These are phyloP conservation scores for Sarcoramphus papa DNA, from an alignment of 2,797 vertebrate species.

Conservation along the genomic window DNA sequence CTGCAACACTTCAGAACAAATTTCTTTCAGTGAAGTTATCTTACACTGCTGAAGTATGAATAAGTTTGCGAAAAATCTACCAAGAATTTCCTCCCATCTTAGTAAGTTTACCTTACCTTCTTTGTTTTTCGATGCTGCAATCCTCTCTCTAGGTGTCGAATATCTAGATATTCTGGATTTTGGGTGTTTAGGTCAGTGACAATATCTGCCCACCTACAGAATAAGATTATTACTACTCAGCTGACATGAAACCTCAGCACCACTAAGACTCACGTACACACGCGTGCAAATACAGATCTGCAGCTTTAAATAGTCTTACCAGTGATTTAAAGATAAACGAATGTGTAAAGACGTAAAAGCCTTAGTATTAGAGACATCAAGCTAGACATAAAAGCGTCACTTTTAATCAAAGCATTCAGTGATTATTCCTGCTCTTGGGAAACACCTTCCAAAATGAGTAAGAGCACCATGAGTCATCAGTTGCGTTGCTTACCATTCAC, in stretches of 20 bases:
- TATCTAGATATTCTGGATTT: conserved; percentile 97
- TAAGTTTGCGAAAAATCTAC: background rate
- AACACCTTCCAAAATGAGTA: background rate
- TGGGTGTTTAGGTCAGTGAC: conserved; percentile 97
- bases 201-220: conserved; percentile 90
- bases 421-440: background rate
- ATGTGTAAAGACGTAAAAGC: background rate
- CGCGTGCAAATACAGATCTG: background rate
- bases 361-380: background rate
- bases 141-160: conserved; percentile 93
- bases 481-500: background rate
- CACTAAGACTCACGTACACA: rapidly evolving
- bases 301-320: background rate
- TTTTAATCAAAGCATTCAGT: background rate
- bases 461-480: background rate
- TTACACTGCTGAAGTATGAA: background rate
- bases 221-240: background rate
- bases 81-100: background rate
- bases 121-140: conserved; percentile 95
- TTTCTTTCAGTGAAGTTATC: background rate
- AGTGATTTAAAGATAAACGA: background rate
- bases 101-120: conserved; percentile 76
- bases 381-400: background rate
- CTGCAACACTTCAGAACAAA: background rate
- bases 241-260: background rate